Evolutionary conservation across 2,113 vertebrate genomes (phyloP).

Genomic region (Channa argus): DNA sequence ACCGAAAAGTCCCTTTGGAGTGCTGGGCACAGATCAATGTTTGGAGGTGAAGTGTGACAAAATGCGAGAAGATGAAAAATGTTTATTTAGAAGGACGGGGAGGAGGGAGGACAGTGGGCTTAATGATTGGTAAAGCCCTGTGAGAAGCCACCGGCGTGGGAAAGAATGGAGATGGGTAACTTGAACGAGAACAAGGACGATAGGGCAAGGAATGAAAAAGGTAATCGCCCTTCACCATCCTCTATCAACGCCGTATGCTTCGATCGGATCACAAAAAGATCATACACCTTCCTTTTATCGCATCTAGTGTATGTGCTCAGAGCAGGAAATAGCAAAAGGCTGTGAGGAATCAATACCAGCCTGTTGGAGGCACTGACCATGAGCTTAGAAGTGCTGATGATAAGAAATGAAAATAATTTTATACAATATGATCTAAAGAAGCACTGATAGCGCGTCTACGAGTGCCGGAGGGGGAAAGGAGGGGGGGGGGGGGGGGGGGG

Average conservation of each 20-base stretch:
- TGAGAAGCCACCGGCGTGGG: conserved; percentile 7
- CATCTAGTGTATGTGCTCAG: conserved; percentile 36
- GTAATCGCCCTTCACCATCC: conserved; percentile 8
- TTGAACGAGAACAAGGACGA: background rate
- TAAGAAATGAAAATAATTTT: conserved; percentile 43
- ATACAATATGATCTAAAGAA: conserved; percentile 44
- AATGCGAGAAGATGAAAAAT: conserved; percentile 49
- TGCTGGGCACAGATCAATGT: conserved; percentile 35
- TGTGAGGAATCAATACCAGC: conserved; percentile 62
- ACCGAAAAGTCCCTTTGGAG: conserved; percentile 31
- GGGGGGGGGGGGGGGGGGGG: conserved; percentile 5
- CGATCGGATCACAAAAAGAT: conserved; percentile 44
- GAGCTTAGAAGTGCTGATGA: conserved; percentile 48
- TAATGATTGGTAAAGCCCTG: conserved; percentile 2
- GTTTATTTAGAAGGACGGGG: conserved; percentile 27
- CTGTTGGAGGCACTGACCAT: conserved; percentile 54
- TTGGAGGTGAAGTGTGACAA: conserved; percentile 65
- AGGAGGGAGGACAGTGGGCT: conserved; percentile 22
- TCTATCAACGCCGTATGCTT: conserved; percentile 27
- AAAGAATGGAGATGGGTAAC: background rate
- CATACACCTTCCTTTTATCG: conserved; percentile 33
- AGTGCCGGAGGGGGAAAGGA: conserved; percentile 3
- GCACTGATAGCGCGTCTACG: conserved; percentile 2
- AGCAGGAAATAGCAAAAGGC: conserved; percentile 54
- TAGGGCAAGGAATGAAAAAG: conserved; percentile 10